Evolutionary conservation across 2,113 vertebrate genomes (phyloP).

Genomic region (Pardalotus punctatus): DNA sequence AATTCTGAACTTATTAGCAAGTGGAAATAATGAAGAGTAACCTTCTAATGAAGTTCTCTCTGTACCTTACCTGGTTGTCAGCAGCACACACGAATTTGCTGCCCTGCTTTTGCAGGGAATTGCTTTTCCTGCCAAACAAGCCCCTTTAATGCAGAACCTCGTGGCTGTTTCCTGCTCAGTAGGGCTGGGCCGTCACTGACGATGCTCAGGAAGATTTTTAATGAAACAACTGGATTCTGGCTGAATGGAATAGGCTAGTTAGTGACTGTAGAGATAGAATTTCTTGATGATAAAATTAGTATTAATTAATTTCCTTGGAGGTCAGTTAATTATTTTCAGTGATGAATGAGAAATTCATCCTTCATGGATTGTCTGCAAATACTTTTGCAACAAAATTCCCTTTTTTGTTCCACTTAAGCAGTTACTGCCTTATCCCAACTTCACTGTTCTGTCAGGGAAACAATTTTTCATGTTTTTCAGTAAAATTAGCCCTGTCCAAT

Average conservation of each 20-base stretch:
- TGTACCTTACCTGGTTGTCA: background rate
- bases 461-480: background rate
- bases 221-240: background rate
- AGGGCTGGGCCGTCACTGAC: background rate
- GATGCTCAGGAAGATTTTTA: background rate
- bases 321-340: background rate
- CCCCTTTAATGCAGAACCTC: background rate
- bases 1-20: background rate
- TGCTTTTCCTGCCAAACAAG: constrained; percentile 28
- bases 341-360: background rate
- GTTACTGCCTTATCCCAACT: fast-evolving
- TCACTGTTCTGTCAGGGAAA: background rate
- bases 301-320: too few species aligned
- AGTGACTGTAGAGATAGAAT: background rate
- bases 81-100: constrained; percentile 1
- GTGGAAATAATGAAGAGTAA: background rate
- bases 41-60: background rate
- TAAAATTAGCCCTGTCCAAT: fast-evolving
- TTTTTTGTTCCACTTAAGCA: background rate
- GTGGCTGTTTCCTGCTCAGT: background rate
- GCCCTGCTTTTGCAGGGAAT: background rate
- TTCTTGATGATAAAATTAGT: background rate
- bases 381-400: background rate
- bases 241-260: background rate
- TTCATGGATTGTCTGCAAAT: background rate